phyloP scores from a whole-genome alignment of 1,140 invertebrate genomes.

The Formica selysi region DNA sequence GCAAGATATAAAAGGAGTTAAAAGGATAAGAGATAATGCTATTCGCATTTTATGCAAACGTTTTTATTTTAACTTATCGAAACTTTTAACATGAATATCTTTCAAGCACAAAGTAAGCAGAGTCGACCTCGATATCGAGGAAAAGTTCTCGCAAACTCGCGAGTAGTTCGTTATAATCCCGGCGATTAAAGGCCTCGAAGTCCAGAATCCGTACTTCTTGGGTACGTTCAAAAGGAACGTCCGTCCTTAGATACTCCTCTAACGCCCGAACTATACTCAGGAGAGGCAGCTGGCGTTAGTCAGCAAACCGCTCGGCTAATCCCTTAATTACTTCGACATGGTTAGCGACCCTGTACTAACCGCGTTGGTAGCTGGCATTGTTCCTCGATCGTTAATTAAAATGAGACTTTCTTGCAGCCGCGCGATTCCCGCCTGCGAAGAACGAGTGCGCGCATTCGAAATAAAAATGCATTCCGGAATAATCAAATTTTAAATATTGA shows the following conservation, averaged over 20 bases:
- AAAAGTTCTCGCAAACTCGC: conserved; percentile 28
- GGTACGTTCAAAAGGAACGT: conserved; percentile 35
- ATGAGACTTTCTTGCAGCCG: conserved; percentile 65
- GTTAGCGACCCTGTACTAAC: conserved; percentile 81
- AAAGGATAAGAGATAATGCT: background rate
- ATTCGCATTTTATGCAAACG: background rate
- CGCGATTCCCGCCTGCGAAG: conserved; percentile 24
- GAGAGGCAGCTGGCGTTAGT: conserved; percentile 73
- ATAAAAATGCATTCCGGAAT: background rate
- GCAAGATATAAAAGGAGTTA: background rate
- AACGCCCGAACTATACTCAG: conserved; percentile 67
- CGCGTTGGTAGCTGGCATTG: conserved; percentile 71
- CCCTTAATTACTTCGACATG: conserved; percentile 83
- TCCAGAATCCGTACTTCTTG: conserved; percentile 44
- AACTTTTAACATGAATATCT: conserved; percentile 11
- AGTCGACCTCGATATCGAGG: background rate
- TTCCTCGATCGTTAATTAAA: conserved; percentile 80
- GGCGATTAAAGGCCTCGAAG: conserved; percentile 50
- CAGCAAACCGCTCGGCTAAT: conserved; percentile 79
- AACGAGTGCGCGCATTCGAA: background rate
- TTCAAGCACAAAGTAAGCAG: background rate
- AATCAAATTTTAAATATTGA: background rate
- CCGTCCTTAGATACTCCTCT: conserved; percentile 34
- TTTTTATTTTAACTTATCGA: conserved; percentile 5
- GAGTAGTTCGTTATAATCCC: conserved; percentile 47